Evolutionary conservation across 2,797 vertebrate genomes (phyloP).

Genomic region (Sparus aurata): DNA sequence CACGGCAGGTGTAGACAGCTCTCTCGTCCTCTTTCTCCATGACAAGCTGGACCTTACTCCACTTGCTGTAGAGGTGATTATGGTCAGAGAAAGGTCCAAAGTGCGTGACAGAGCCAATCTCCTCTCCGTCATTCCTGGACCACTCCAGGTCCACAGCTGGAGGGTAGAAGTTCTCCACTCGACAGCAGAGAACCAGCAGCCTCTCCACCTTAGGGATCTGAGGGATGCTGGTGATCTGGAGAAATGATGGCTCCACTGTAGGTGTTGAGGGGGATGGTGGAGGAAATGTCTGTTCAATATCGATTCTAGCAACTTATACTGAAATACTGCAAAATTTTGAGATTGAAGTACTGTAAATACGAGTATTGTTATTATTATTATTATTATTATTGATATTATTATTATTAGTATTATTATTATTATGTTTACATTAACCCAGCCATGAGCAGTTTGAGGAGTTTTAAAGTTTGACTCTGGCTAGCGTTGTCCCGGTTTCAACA

Average conservation of each 20-base stretch:
- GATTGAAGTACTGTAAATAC: too few species aligned
- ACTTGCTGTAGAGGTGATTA: slow-evolving; percentile 67
- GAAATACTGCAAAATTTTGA: too few species aligned
- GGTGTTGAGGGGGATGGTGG: too few species aligned
- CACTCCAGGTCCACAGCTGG: slow-evolving; percentile 69
- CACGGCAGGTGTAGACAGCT: slow-evolving; percentile 69
- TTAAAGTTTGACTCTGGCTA: too few species aligned
- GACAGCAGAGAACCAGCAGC: slow-evolving; percentile 76
- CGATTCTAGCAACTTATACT: too few species aligned
- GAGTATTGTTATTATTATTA: too few species aligned
- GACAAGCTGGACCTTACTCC: slow-evolving; percentile 75
- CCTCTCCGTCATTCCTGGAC: slow-evolving; percentile 71
- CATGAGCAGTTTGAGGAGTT: too few species aligned
- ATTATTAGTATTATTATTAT: too few species aligned
- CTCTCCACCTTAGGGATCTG: slow-evolving; percentile 69
- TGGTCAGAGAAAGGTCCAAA: slow-evolving; percentile 76
- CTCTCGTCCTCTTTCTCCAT: slow-evolving; percentile 73
- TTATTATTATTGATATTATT: too few species aligned
- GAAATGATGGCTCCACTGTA: slow-evolving; percentile 74
- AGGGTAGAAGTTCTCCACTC: slow-evolving; percentile 81
- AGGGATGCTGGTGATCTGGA: slow-evolving; percentile 77
- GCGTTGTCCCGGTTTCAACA: too few species aligned
- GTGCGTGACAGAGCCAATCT: slow-evolving; percentile 41
- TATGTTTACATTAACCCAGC: too few species aligned
- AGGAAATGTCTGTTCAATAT: too few species aligned